Evolutionary conservation across 2,888 invertebrate genomes (phyloP).

Genomic region (Microdon myrmicae): DNA sequence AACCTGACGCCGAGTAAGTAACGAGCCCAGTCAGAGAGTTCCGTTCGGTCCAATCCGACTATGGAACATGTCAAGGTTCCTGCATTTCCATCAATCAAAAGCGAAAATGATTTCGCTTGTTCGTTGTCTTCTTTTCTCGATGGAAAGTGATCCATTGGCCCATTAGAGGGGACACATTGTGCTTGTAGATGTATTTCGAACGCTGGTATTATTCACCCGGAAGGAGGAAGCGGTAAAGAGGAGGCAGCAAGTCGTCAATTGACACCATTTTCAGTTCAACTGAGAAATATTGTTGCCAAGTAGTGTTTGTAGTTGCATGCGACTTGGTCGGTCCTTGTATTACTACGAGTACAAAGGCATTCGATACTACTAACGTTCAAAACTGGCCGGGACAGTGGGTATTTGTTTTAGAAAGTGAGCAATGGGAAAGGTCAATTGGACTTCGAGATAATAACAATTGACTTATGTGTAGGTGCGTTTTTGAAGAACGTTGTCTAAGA

Average conservation of each 20-base stretch:
- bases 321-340: no score
- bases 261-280: conserved; percentile 44
- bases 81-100: conserved; percentile 41
- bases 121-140: not conserved
- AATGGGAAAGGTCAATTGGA: no score
- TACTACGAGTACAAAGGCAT: no score
- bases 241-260: conserved; percentile 24
- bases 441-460: no score
- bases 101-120: conserved; percentile 24
- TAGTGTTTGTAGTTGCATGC: no score
- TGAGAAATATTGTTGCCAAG: conserved; percentile 29
- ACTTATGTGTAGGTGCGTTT: no score
- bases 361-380: no score
- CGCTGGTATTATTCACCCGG: conserved; percentile 22
- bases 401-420: no score
- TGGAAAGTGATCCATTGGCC: conserved; percentile 43
- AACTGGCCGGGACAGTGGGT: no score
- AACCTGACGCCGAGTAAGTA: conserved; percentile 30
- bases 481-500: no score
- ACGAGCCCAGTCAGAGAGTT: conserved; percentile 8
- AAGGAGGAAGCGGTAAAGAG: conserved; percentile 6
- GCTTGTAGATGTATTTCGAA: conserved; percentile 2
- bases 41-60: conserved; percentile 40
- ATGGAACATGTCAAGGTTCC: conserved; percentile 45
- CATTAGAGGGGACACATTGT: conserved; percentile 41